These are phyloP conservation scores for Chloroceryle amazona DNA, from an alignment of 2,797 vertebrate genomes.

Conservation along the genomic window DNA sequence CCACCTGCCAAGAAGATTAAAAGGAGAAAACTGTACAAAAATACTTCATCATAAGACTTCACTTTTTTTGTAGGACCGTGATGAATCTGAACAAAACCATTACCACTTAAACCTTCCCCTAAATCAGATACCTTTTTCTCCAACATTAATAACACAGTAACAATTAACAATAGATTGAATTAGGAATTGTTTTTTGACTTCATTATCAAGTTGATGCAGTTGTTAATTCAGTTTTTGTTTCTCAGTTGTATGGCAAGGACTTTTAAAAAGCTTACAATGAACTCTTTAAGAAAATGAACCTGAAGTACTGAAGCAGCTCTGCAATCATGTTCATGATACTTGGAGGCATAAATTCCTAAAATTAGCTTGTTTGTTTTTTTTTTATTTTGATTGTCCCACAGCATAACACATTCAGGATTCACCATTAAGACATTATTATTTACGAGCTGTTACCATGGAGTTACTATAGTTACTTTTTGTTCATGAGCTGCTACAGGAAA, in stretches of 20 bases:
- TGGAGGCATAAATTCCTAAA: background rate
- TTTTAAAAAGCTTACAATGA: conserved; percentile 18
- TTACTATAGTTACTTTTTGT: background rate
- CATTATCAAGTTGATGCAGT: conserved; percentile 15
- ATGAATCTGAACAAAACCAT: background rate
- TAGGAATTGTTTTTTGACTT: conserved; percentile 29
- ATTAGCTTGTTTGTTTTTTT: background rate
- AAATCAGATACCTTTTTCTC: conserved; percentile 12
- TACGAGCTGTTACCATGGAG: background rate
- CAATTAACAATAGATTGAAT: conserved; percentile 45
- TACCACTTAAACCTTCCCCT: background rate
- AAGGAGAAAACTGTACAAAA: background rate
- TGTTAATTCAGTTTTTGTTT: conserved; percentile 40
- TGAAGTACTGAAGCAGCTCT: background rate
- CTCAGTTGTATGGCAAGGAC: background rate
- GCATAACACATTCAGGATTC: background rate
- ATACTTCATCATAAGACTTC: background rate
- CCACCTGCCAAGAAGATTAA: background rate
- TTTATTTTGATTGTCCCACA: background rate
- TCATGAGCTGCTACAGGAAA: background rate
- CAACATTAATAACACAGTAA: background rate
- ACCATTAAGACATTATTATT: background rate
- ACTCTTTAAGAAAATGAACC: conserved; percentile 30
- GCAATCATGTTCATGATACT: background rate
- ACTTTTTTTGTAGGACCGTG: background rate